Evolutionary conservation across 2,113 vertebrate genomes (phyloP), one percentile per base, ranked within the genome.

Genomic region (Ailurus styani): DNA sequence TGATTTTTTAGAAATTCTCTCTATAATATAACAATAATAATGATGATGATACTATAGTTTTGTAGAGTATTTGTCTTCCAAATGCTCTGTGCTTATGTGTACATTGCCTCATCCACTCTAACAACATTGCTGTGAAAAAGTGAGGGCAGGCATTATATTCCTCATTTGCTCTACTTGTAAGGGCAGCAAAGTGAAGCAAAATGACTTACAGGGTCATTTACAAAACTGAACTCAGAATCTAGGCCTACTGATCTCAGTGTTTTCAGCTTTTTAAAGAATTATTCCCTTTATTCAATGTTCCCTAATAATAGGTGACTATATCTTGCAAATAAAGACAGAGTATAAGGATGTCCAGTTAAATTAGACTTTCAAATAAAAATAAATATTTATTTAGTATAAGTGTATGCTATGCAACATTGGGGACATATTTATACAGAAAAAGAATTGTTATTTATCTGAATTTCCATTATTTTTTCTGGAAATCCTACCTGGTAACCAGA

Each of bases 1-100:
- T 96, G 60, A 91, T 45, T 79, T 91, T 93, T 72, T 8, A 92
- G 42, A 83, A 93, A 90, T 93, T 90, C 10, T 97, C 27, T 87
- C 83, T 79, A 21, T 86, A 90, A 85, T 47, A 42, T 20, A 85
- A 86, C 75, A 95, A 81, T 88, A 93, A 91, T 85, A 52, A 96
- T 94, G 12, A 54, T 94, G 12, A 54, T 81, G 25, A 92, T 75
- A 29, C 8, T 55, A 82, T 10, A 78, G n/a, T 92, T 96, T 90
- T 93, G 84, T 78, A 73, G 54, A 68, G 5, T 66, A 60, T 93
- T 57, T 95, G 52, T 94, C 60, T 94, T 97, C 66, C 20, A 94
- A 42, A 90, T 90, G n/a, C 17, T 84, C 60, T 90, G 40, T 50
- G 54, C 62, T 87, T 96, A 64, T 40, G 25, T 68, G 27, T n/a